Conservation (phyloP, 2,113 vertebrate genomes). For the Thamnophis sirtalis region DNA sequence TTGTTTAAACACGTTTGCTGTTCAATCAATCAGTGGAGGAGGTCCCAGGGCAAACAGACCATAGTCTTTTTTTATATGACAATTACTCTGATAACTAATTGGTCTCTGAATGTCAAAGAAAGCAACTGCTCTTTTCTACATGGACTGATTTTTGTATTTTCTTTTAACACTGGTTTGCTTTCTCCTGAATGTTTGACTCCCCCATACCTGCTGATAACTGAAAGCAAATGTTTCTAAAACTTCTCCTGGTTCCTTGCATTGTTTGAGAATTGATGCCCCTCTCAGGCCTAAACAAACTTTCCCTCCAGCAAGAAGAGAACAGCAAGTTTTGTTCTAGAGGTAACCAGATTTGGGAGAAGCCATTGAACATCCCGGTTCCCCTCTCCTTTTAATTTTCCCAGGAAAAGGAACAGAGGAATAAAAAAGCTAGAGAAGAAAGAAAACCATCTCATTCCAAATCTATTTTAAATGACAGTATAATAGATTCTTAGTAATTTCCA, state of each 20-base stretch:
- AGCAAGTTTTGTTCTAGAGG: background rate
- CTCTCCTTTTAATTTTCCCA: background rate
- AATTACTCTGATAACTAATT: conserved; percentile 23
- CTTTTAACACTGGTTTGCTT: background rate
- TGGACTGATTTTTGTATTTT: background rate
- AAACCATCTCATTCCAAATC: background rate
- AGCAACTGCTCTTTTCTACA: conserved; percentile 12
- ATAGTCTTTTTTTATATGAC: background rate
- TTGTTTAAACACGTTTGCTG: conserved; percentile 26
- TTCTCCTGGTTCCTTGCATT: background rate
- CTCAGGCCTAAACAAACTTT: background rate
- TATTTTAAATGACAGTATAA: background rate
- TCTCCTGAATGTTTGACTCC: background rate
- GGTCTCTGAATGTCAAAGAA: conserved; percentile 15
- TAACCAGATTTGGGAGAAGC: background rate
- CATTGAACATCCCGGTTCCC: background rate
- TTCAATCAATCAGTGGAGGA: conserved; percentile 17
- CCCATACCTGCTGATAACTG: background rate
- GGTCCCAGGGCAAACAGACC: conserved; percentile 21
- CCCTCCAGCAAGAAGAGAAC: background rate
- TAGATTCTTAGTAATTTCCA: background rate
- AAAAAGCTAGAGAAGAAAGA: background rate
- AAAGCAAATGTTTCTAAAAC: background rate
- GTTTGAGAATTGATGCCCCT: background rate
- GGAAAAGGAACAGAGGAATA: background rate